These are phyloP conservation scores for Phasianus colchicus DNA, from an alignment of 2,113 vertebrate species.

Conservation along the genomic window DNA sequence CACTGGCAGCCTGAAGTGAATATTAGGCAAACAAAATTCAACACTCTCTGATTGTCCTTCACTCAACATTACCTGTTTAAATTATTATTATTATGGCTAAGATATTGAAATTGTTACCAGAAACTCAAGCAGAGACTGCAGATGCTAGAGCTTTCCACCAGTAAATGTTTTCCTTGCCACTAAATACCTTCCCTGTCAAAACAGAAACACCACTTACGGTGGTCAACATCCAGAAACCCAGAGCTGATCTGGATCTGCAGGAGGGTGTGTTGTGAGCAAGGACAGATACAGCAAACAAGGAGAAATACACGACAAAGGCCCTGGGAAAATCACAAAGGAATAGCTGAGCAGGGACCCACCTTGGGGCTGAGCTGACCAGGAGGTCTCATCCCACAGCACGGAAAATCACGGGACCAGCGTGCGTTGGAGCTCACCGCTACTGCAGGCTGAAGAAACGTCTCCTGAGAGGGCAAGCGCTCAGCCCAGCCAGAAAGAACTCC, in stretches of 20 bases:
- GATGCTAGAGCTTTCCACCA: neutral
- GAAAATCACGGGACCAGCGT: rapidly evolving
- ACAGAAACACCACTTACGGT: rapidly evolving
- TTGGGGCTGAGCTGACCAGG: neutral
- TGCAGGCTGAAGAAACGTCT: neutral
- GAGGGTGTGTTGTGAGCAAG: neutral
- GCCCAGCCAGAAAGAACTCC: neutral
- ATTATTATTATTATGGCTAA: neutral
- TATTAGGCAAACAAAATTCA: constrained; percentile 4
- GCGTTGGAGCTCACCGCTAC: neutral
- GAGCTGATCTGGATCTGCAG: neutral
- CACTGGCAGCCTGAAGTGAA: neutral
- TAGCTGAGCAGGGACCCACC: neutral
- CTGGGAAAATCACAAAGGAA: neutral
- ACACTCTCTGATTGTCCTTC: neutral
- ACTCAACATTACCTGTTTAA: neutral
- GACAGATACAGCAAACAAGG: neutral
- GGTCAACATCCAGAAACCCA: rapidly evolving
- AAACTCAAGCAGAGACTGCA: neutral
- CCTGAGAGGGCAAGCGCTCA: rapidly evolving
- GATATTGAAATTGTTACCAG: neutral
- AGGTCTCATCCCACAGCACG: neutral
- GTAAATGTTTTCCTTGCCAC: neutral
- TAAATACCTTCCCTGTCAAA: neutral
- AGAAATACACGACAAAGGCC: neutral